Percentiles rank a stretch among this genome's conserved stretches.
phyloP scores from a whole-genome alignment of 2,888 invertebrate genomes.

The Lepidocyrtoides sp. region DNA sequence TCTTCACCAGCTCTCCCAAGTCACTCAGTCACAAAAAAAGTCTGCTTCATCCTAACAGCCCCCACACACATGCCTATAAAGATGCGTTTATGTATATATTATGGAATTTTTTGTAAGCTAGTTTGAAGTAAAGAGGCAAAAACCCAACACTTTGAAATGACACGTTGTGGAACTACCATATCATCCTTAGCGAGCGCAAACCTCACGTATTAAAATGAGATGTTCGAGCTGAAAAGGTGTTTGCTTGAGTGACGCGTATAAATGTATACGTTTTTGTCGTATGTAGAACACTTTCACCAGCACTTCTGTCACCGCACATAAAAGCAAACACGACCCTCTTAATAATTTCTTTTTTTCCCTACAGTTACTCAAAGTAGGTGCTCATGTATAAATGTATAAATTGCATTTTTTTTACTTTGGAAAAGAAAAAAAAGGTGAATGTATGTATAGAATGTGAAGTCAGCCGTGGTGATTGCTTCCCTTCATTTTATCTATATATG shows the following conservation, averaged over 20 bases:
- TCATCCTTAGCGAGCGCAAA: background rate
- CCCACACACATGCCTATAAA: background rate
- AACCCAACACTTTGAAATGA: background rate
- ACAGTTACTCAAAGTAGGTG: background rate
- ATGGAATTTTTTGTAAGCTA: background rate
- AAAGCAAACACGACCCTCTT: background rate
- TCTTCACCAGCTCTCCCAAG: constrained; percentile 59
- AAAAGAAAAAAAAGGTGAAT: background rate
- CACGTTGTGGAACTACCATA: background rate
- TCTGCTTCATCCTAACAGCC: constrained; percentile 40
- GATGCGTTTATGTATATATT: background rate
- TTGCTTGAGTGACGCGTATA: background rate
- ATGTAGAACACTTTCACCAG: constrained; percentile 5
- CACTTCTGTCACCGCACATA: constrained; percentile 1
- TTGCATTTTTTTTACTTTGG: background rate
- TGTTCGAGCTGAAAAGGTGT: constrained; percentile 42
- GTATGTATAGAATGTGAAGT: constrained; percentile 14
- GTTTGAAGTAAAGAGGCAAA: background rate
- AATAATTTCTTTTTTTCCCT: constrained; percentile 9
- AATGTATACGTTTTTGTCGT: background rate
- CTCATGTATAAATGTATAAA: background rate
- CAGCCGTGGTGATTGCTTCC: constrained; percentile 40
- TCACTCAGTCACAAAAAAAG: constrained; percentile 61
- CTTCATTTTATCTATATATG: constrained; percentile 3
- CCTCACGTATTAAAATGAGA: constrained; percentile 43